phyloP scores from a whole-genome alignment of 2,888 invertebrate species.

The Scelioninae gen. 1 region DNA sequence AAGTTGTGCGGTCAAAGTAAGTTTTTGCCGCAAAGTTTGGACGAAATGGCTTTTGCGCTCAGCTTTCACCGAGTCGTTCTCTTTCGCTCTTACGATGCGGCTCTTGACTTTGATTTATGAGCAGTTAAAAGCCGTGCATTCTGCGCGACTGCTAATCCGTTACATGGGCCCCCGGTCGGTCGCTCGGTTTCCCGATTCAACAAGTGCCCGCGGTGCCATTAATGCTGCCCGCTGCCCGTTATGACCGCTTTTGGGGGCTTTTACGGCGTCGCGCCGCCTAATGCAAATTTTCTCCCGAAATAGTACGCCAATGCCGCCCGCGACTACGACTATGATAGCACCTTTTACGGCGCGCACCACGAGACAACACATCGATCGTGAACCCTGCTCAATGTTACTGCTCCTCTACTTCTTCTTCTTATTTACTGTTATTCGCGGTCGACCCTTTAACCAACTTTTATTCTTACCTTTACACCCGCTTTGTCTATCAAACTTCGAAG shows the following conservation, averaged over 20 bases:
- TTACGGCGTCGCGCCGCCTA: conserved; percentile 48
- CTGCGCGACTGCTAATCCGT: conserved; percentile 79
- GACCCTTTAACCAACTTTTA: conserved; percentile 3
- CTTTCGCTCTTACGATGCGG: conserved; percentile 59
- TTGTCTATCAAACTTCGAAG: neutral
- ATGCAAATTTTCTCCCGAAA: conserved; percentile 63
- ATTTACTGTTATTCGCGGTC: neutral
- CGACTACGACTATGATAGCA: neutral
- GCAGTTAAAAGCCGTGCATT: conserved; percentile 79
- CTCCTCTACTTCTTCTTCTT: no score
- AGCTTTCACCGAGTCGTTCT: conserved; percentile 28
- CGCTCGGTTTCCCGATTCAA: conserved; percentile 75
- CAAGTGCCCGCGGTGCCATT: conserved; percentile 73
- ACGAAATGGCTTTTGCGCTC: neutral
- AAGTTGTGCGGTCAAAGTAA: neutral
- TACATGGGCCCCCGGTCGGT: conserved; percentile 76
- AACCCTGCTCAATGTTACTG: conserved; percentile 3
- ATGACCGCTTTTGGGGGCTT: conserved; percentile 65
- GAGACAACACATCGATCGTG: conserved; percentile 15
- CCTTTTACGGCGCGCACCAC: conserved; percentile 12
- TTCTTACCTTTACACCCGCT: neutral
- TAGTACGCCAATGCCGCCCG: conserved; percentile 23
- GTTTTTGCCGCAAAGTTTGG: conserved; percentile 2
- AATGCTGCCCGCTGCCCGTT: conserved; percentile 57
- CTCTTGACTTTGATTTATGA: conserved; percentile 81